Percentiles rank a stretch among this genome's conserved stretches.
Conservation (phyloP, 2,888 invertebrate species). For the Leptinotarsa rubiginosa region DNA sequence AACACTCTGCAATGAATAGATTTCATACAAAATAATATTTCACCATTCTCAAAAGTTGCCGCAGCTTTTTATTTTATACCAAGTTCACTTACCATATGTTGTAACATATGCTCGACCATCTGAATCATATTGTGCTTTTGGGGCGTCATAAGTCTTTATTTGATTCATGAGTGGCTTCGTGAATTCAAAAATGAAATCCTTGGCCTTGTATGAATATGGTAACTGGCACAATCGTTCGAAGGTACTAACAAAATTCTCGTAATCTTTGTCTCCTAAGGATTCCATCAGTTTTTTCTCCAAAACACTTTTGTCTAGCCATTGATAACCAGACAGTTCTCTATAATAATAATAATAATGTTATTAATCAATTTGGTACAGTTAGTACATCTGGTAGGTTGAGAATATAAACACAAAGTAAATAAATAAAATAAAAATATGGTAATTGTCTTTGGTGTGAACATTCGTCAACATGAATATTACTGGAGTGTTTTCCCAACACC, state of each 20-base stretch:
- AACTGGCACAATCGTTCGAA: constrained; percentile 79
- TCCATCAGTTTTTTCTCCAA: constrained; percentile 77
- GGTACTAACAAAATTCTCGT: constrained; percentile 77
- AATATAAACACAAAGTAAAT: no score
- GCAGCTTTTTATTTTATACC: no score
- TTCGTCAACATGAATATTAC: background rate
- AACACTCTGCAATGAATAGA: constrained; percentile 69
- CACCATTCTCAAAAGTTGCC: no score
- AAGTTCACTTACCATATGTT: constrained; percentile 70
- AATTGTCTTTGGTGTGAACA: background rate
- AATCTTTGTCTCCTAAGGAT: constrained; percentile 75
- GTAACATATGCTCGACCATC: constrained; percentile 80
- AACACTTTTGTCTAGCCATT: constrained; percentile 76
- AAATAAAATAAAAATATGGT: no score
- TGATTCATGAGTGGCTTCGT: constrained; percentile 73
- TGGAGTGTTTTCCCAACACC: no score
- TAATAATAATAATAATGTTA: constrained; percentile 43
- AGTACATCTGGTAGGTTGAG: no score
- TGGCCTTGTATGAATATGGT: constrained; percentile 77
- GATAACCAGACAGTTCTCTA: constrained; percentile 70
- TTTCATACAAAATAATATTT: no score
- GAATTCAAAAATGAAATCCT: constrained; percentile 81
- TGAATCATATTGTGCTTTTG: constrained; percentile 76
- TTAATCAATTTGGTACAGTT: no score
- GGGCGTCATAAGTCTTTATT: constrained; percentile 72